Evolutionary conservation across 2,797 vertebrate species (phyloP), one percentile per base, ranked within the genome.

Genomic region (Podargus strigoides): DNA sequence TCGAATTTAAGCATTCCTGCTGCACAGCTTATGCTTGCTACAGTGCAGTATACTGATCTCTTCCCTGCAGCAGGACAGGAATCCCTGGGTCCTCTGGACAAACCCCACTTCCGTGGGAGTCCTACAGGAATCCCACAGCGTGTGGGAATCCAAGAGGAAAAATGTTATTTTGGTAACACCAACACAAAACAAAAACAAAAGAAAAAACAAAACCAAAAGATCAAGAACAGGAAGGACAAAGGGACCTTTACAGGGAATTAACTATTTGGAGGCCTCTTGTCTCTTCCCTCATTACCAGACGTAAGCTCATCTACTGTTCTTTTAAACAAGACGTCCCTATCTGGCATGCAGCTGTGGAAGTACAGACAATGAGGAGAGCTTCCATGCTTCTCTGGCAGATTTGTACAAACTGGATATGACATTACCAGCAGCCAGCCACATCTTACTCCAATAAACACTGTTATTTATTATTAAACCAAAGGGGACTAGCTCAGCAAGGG

Each of bases 361-460:
- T 21, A 39, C n/a, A 70, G 58, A 83, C 81, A 87, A 91, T 59
- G 72, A 92, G 68, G 64, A 91, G 73, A 85, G 42, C 86, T 87
- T 95, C 94, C 73, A 87, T 0, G 0, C 84, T 89, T 90, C 89
- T 85, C 72, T 89, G 92, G 84, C 75, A 90, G 81, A 95, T 92
- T 92, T 87, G 53, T 62, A 83, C 67, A 87, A 92, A 94, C 75
- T 85, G 81, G 72, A 69, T 87, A 56, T 91, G 89, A 89, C 89
- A 93, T 78, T 83, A 89, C 75, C 90, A 96, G 87, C 84, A 94
- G 85, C 39, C 87, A 95, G 53, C 58, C 90, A 87, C 75, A 73
- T 92, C 89, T 84, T 95, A 85, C 82, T 93, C 68, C 84, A 92
- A 66, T 89, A 87, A 97, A 77, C 84, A 77, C 72, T 73, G 68